Conservation (phyloP, 1,140 invertebrate species). For the Ephestia elutella region DNA sequence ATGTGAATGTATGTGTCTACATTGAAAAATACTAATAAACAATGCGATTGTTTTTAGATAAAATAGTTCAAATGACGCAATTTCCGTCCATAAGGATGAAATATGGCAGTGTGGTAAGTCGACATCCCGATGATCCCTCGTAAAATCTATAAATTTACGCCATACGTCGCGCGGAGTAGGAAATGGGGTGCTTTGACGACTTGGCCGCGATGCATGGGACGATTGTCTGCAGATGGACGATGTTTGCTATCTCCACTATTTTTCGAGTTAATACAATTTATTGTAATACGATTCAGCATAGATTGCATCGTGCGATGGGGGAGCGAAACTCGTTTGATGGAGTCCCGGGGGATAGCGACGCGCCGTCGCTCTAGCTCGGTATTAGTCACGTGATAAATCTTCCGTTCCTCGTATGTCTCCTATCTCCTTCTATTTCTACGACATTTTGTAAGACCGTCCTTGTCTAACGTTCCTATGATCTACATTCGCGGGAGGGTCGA, state of each 20-base stretch:
- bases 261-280: constrained; percentile 75
- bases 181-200: constrained; percentile 48
- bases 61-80: constrained; percentile 56
- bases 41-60: constrained; percentile 41
- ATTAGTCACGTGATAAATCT: constrained; percentile 74
- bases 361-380: constrained; percentile 58
- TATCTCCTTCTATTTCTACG: constrained; percentile 50
- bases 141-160: constrained; percentile 69
- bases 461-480: constrained; percentile 56
- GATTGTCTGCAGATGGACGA: constrained; percentile 72
- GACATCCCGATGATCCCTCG: constrained; percentile 66
- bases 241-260: constrained; percentile 72
- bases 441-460: constrained; percentile 43
- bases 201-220: constrained; percentile 38
- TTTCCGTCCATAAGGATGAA: constrained; percentile 65
- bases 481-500: constrained; percentile 50
- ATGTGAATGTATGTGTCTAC: too few relatives aligned
- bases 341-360: constrained; percentile 58
- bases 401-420: constrained; percentile 40
- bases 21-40: constrained; percentile 26
- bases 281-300: constrained; percentile 75
- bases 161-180: constrained; percentile 43
- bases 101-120: constrained; percentile 61
- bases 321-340: constrained; percentile 72
- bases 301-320: constrained; percentile 70